Evolutionary conservation across 2,113 vertebrate species (phyloP).

Genomic region (Blennius ocellaris): DNA sequence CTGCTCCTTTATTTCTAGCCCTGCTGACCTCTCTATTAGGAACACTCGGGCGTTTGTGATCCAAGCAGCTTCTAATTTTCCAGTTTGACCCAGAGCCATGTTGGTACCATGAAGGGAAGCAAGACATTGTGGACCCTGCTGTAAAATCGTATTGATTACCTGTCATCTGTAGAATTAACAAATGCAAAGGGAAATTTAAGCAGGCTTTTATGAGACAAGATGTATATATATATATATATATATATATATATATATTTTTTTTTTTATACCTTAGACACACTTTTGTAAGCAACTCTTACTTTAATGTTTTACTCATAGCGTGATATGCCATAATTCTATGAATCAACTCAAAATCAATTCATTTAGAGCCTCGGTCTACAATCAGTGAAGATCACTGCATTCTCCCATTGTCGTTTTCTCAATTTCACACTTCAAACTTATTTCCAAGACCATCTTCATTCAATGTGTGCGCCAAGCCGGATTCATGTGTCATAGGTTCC

Average conservation of each 20-base stretch:
- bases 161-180: neutral
- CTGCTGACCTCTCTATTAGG: constrained; percentile 10
- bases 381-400: neutral
- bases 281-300: too few species aligned
- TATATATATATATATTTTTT: too few species aligned
- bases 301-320: too few species aligned
- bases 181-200: neutral
- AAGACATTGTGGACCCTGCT: constrained; percentile 13
- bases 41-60: constrained; percentile 29
- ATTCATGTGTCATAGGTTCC: neutral
- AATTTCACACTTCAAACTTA: too few species aligned
- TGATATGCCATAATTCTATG: constrained; percentile 21
- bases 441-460: too few species aligned
- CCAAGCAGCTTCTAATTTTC: constrained; percentile 39
- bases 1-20: neutral
- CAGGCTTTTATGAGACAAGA: neutral
- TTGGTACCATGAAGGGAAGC: constrained; percentile 6
- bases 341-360: constrained; percentile 10
- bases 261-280: too few species aligned
- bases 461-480: neutral
- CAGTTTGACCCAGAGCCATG: constrained; percentile 40
- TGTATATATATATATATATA: too few species aligned
- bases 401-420: neutral
- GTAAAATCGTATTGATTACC: constrained; percentile 7
- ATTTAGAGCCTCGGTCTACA: neutral